phyloP scores from a whole-genome alignment of 2,888 invertebrate genomes.

The Alloscopus bannaensis region DNA sequence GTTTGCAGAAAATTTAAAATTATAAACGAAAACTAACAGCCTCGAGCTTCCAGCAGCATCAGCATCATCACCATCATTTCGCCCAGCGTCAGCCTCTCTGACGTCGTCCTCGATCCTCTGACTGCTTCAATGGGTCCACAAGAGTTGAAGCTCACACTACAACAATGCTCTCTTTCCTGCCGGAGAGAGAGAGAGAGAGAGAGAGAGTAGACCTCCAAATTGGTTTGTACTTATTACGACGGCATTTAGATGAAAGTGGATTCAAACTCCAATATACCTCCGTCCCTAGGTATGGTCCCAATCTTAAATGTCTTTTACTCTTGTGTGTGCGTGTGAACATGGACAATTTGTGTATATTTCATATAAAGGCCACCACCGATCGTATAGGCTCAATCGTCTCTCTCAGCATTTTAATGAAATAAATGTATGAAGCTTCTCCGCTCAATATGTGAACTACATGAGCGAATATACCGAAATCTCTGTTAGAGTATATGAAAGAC shows the following conservation, averaged over 20 bases:
- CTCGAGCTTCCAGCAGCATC: constrained; percentile 34
- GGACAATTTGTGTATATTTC: too few species aligned
- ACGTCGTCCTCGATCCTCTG: not conserved
- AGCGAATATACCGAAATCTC: too few species aligned
- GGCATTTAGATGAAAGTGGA: constrained; percentile 12
- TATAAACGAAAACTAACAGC: constrained; percentile 65
- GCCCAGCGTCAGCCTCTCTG: not conserved
- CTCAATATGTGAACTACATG: too few species aligned
- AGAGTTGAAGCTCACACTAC: constrained; percentile 1
- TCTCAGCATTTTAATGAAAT: too few species aligned
- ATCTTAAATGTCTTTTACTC: too few species aligned
- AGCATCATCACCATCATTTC: not conserved
- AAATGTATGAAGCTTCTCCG: too few species aligned
- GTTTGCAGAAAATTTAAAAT: constrained; percentile 64
- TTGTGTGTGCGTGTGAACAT: too few species aligned
- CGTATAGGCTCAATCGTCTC: too few species aligned
- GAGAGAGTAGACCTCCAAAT: constrained; percentile 4
- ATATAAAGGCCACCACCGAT: too few species aligned
- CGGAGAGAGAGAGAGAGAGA: constrained; percentile 7
- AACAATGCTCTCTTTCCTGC: constrained; percentile 9
- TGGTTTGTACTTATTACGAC: constrained; percentile 35
- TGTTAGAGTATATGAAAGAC: too few species aligned
- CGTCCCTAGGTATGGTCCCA: too few species aligned
- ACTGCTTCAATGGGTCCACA: not conserved
- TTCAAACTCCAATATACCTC: too few species aligned